Evolutionary conservation across 2,113 vertebrate species (phyloP).

Genomic region (Pygoscelis adeliae): DNA sequence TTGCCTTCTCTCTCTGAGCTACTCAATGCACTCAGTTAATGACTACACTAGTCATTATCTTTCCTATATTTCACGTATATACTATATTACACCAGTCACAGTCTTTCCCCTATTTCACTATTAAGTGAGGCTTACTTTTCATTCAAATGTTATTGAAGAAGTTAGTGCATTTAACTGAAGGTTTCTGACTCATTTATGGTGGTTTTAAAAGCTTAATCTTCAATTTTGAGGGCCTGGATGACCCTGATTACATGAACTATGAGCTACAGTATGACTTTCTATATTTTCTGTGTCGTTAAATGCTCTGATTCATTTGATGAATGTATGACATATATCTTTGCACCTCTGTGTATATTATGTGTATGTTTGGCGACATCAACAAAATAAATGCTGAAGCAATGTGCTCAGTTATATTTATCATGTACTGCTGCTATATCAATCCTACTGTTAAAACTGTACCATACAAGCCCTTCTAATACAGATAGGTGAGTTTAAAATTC

Average conservation of each 20-base stretch:
- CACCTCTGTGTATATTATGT: background rate
- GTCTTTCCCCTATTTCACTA: conserved; percentile 17
- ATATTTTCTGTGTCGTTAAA: conserved; percentile 34
- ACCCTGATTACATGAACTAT: conserved; percentile 29
- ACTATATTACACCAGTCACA: conserved; percentile 17
- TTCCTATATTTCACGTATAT: conserved; percentile 40
- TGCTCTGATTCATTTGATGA: conserved; percentile 16
- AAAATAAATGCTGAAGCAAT: conserved; percentile 2
- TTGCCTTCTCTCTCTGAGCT: background rate
- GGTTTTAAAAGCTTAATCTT: conserved; percentile 53
- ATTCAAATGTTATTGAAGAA: conserved; percentile 52
- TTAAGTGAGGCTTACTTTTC: conserved; percentile 54
- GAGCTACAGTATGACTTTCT: background rate
- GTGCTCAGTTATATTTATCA: background rate
- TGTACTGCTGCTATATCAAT: background rate
- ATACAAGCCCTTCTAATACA: background rate
- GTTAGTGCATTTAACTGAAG: conserved; percentile 42
- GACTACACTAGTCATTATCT: conserved; percentile 43
- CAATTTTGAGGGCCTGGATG: conserved; percentile 27
- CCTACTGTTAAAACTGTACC: background rate
- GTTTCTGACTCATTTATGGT: conserved; percentile 39
- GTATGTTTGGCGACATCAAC: background rate
- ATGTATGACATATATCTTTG: background rate
- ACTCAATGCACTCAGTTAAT: background rate
- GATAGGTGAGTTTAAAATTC: background rate